A percentile compares a stretch with the other conserved stretches of the same genome.
Evolutionary conservation across 2,797 vertebrate genomes (phyloP).

Genomic region (Danio tinwini): DNA sequence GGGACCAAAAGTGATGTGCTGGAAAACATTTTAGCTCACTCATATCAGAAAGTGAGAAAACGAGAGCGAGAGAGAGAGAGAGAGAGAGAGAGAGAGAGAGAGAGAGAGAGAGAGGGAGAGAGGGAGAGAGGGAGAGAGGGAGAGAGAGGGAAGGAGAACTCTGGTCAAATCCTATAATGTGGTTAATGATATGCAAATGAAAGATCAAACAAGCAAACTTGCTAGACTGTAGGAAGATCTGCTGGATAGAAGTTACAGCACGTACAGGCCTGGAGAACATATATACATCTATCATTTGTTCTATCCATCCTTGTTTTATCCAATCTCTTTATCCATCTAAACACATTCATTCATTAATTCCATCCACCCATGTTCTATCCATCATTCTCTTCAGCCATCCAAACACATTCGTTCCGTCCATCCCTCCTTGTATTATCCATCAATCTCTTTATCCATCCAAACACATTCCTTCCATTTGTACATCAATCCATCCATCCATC

Average conservation of each 20-base stretch:
- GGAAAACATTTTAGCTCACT: constrained; percentile 39
- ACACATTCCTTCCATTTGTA: too few relatives aligned
- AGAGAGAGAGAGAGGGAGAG: constrained; percentile 24
- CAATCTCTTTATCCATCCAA: too few relatives aligned
- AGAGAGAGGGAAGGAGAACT: constrained; percentile 34
- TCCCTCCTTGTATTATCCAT: too few relatives aligned
- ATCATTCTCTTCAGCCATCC: too few relatives aligned
- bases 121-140: constrained; percentile 29
- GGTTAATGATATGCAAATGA: constrained; percentile 75
- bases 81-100: constrained; percentile 30
- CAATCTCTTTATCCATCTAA: too few relatives aligned
- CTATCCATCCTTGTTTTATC: too few relatives aligned
- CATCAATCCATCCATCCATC: too few relatives aligned
- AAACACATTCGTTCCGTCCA: too few relatives aligned
- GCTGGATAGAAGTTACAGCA: not conserved
- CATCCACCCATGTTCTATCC: too few relatives aligned
- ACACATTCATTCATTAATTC: too few relatives aligned
- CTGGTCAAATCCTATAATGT: constrained; percentile 74
- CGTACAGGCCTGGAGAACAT: not conserved
- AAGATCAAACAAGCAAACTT: constrained; percentile 75
- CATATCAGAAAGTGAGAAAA: not conserved
- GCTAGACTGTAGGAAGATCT: constrained; percentile 37
- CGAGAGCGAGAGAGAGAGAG: constrained; percentile 8
- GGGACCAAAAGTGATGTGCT: constrained; percentile 74
- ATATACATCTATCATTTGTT: too few relatives aligned